phyloP scores from a whole-genome alignment of 2,888 invertebrate species.

The Brachyptera putata region DNA sequence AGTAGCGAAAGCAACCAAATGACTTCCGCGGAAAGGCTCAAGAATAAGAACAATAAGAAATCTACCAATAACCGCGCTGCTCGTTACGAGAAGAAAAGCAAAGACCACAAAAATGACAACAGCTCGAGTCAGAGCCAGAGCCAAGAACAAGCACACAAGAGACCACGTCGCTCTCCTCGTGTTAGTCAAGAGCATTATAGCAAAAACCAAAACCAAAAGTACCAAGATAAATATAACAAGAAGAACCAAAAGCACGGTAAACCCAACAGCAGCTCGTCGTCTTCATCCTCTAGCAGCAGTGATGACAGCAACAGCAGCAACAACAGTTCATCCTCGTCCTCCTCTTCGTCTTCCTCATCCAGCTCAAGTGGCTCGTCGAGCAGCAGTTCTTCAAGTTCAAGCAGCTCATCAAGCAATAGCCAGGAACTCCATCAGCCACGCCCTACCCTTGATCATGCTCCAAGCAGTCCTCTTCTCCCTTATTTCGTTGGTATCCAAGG shows the following conservation, averaged over 20 bases:
- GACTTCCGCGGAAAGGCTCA: conserved; percentile 23
- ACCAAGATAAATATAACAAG: not conserved
- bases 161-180: too few relatives aligned
- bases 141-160: not conserved
- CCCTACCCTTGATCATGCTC: conserved; percentile 26
- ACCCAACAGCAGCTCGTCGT: conserved; percentile 30
- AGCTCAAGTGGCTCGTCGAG: not conserved
- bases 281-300: conserved; percentile 25
- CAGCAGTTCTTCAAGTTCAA: not conserved
- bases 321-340: conserved; percentile 6
- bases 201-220: not conserved
- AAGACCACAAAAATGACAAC: too few relatives aligned
- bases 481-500: conserved; percentile 49
- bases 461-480: conserved; percentile 31
- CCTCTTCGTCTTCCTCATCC: conserved; percentile 11
- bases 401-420: conserved; percentile 20
- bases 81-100: too few relatives aligned
- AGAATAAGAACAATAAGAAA: not conserved
- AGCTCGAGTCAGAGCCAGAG: not conserved
- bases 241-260: conserved; percentile 14
- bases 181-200: not conserved
- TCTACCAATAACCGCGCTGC: not conserved
- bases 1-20: conserved; percentile 27
- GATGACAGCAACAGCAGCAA: conserved; percentile 12
- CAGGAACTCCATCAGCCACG: conserved; percentile 26